phyloP scores from a whole-genome alignment of 1,140 invertebrate genomes.

The Bicyclus anynana region DNA sequence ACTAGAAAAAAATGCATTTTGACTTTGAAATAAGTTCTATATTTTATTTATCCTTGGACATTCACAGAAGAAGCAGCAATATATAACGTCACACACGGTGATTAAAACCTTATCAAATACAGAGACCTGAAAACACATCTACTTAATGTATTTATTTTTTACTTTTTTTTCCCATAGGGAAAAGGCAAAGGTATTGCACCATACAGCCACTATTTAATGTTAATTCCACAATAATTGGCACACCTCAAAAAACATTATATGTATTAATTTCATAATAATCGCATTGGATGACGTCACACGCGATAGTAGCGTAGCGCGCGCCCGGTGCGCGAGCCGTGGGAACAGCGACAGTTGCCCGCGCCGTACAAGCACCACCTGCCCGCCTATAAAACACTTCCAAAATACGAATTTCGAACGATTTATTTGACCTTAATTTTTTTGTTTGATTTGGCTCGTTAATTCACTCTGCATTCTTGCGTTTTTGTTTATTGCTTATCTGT shows the following conservation, averaged over 20 bases:
- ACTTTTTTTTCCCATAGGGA: too few relatives aligned
- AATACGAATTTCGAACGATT: conserved; percentile 65
- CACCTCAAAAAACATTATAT: conserved; percentile 1
- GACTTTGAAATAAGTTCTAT: too few relatives aligned
- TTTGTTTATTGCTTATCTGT: conserved; percentile 11
- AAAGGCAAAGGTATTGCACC: too few relatives aligned
- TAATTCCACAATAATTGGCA: too few relatives aligned
- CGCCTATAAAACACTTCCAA: conserved; percentile 60
- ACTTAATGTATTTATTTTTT: too few relatives aligned
- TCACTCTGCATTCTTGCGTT: not conserved
- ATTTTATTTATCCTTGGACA: too few relatives aligned
- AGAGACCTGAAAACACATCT: too few relatives aligned
- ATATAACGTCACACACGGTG: too few relatives aligned
- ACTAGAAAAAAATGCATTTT: too few relatives aligned
- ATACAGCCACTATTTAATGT: too few relatives aligned
- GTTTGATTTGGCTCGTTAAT: conserved; percentile 10
- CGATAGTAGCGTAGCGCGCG: conserved; percentile 18
- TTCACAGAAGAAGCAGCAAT: too few relatives aligned
- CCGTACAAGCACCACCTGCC: conserved; percentile 63
- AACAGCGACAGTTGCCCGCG: conserved; percentile 43
- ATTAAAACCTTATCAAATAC: too few relatives aligned
- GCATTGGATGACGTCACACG: conserved; percentile 40
- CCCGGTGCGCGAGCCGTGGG: conserved; percentile 40
- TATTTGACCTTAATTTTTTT: conserved; percentile 56
- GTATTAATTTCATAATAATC: conserved; percentile 48